Base-by-base conservation (phyloP, 92 coral and sea anemone genomes). In the Palythoa heliodiscus region DNA sequence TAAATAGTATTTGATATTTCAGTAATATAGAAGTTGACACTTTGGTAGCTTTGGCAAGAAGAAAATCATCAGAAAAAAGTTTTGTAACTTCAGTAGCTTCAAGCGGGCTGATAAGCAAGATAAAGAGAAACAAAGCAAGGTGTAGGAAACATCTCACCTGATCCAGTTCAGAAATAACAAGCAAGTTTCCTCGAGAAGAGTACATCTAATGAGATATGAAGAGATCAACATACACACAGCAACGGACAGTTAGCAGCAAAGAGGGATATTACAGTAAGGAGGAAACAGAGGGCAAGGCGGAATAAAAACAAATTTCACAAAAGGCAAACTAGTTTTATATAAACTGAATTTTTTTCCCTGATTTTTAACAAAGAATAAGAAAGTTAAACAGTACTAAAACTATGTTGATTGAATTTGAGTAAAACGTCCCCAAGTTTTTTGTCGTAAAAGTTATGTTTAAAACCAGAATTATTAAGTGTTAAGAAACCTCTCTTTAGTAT, bases 121-220 rank as follows among this genome's bases (percentile, higher is more conserved):
- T 38, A 23, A 48, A 53, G 24, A 37, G 55, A n/a, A 17, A 24
- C 16, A 66, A 10, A 48, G 11, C 39, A 39, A 19, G 12, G 82
- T 11, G 23, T 10, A 76, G 23, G 39, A 76, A 63, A 76, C 15
- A 90, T 52, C 96, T 93, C 93, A 93, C 96, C 96, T 93, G 88
- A 71, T 93, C 96, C 87, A 93, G 83, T 84, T 93, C 96, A 91
- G 88, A 87, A 74, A 91, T 87, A 75, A 93, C 91, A 93, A 93
- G 86, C 92, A 93, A 88, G 92, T 92, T 93, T 84, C 84, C 84
- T 0, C 90, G 89, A 69, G 93, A 82, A 84, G 96, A 93, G 86
- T 93, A 90, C 91, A 93, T 93, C 96, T 93, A 85, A 67, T n/a
- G n/a, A 72, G 83, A 57, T 23, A 54, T 53, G 67, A 16, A 52